Evolutionary conservation across 2,888 invertebrate species (phyloP).

Genomic region (Maniola hyperantus): DNA sequence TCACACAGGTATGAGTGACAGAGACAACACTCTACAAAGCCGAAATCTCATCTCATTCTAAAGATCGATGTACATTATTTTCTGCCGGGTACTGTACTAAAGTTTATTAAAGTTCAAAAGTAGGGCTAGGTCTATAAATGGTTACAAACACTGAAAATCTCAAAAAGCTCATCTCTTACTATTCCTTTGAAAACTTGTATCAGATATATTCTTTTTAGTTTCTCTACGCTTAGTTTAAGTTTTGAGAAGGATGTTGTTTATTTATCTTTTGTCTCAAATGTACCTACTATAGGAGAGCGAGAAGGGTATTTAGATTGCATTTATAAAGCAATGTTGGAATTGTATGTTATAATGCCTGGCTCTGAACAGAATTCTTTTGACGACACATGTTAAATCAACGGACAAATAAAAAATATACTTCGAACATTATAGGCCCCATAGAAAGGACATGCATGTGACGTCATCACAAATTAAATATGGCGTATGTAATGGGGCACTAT

Average conservation of each 20-base stretch:
- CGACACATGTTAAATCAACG: not conserved
- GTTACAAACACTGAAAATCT: no score
- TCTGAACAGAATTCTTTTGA: constrained; percentile 27
- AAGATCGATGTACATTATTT: no score
- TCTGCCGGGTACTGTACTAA: no score
- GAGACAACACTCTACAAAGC: no score
- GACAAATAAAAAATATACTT: not conserved
- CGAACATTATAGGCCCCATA: no score
- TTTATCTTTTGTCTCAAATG: constrained; percentile 39
- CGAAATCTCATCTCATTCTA: no score
- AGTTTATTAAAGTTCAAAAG: no score
- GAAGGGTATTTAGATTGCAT: constrained; percentile 65
- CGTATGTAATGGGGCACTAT: not conserved
- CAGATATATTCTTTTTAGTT: constrained; percentile 17
- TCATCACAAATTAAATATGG: constrained; percentile 7
- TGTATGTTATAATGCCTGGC: constrained; percentile 48
- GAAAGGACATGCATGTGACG: not conserved
- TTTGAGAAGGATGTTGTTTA: constrained; percentile 26
- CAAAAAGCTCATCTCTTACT: not conserved
- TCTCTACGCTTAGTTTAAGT: constrained; percentile 15
- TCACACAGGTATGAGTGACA: no score
- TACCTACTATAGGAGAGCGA: constrained; percentile 39
- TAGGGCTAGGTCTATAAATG: not conserved
- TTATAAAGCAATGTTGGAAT: constrained; percentile 75
- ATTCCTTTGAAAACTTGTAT: constrained; percentile 1